These are phyloP conservation scores for Melanitta fusca DNA, from an alignment of 2,797 vertebrate species.

Conservation along the genomic window DNA sequence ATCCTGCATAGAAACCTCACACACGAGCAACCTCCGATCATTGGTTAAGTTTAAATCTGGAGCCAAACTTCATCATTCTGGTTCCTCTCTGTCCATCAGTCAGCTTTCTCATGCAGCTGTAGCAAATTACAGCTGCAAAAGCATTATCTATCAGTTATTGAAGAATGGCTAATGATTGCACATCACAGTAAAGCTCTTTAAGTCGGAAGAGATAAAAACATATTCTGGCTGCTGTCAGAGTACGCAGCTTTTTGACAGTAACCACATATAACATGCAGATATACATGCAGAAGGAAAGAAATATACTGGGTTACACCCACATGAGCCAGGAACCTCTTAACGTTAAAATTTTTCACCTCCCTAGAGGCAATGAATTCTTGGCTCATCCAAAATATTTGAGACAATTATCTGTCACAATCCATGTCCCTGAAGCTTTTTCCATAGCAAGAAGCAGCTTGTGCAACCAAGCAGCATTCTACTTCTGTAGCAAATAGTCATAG, in stretches of 20 bases:
- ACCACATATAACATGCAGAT: neutral
- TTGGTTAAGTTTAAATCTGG: neutral
- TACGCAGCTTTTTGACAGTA: neutral
- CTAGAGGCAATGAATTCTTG: conserved; percentile 59
- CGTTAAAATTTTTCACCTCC: neutral
- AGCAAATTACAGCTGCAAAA: conserved; percentile 25
- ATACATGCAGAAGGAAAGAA: neutral
- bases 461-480: neutral
- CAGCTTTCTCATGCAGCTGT: neutral
- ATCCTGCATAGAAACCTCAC: neutral
- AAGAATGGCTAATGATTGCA: neutral
- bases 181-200: conserved; percentile 3
- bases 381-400: conserved; percentile 24
- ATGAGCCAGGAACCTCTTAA: neutral
- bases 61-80: neutral
- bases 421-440: conserved; percentile 17
- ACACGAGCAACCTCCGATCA: fast-evolving
- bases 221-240: neutral
- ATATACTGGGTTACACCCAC: neutral
- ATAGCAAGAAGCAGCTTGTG: conserved; percentile 53
- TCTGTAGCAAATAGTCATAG: neutral
- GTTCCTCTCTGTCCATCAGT: neutral
- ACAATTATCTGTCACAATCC: conserved; percentile 42
- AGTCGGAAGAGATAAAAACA: neutral
- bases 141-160: conserved; percentile 30